Base-by-base conservation (phyloP, 30 jellyfish, hydroid and myxozoan species). In the Aurelia aurita region DNA sequence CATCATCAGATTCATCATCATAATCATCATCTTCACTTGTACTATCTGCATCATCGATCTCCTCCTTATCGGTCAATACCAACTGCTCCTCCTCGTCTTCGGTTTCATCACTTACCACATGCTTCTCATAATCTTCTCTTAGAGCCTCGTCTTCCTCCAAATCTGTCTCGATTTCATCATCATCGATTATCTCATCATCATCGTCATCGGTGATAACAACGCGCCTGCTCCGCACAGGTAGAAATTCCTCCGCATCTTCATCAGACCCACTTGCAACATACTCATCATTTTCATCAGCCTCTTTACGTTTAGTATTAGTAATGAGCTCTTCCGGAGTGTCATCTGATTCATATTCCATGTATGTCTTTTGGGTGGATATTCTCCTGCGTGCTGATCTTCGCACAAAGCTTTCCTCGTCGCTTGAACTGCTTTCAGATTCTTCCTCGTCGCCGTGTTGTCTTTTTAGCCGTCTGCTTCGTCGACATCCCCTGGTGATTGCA, bases 401-500 rank as follows among this genome's bases (percentile, higher is more conserved):
- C 53, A 81, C 91, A 70, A 81, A 81, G 14, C 58, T 27, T 16
- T 77, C 97, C 25, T 82, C 95, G 39, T 72, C 97, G 39, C 87
- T 79, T 16, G 55, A 84, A 45, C 82, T 72, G 58, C 89, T 72
- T 47, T 57, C 88, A 12, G 54, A 45, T 44, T 80, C 75, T 10
- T 82, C 91, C 21, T 90, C 91, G 29, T 81, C 85, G 16, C 84
- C 77, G 65, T 49, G 16, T 25, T 74, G 68, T 63, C 70, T 43
- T 47, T 72, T 58, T 65, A 72, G 74, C 32, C 93, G 57, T 74
- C 97, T 32, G 31, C 87, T 90, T 59, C 97, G 84, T 47, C 97
- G 90, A 57, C 88, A 82, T 27, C 95, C 87, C 32, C 92, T 72
- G 11, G 65, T 55, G 46, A 69, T 35, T 51, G 84, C 26, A 34